phyloP scores from a whole-genome alignment of 2,888 invertebrate species.

The Cyclophora punctaria region DNA sequence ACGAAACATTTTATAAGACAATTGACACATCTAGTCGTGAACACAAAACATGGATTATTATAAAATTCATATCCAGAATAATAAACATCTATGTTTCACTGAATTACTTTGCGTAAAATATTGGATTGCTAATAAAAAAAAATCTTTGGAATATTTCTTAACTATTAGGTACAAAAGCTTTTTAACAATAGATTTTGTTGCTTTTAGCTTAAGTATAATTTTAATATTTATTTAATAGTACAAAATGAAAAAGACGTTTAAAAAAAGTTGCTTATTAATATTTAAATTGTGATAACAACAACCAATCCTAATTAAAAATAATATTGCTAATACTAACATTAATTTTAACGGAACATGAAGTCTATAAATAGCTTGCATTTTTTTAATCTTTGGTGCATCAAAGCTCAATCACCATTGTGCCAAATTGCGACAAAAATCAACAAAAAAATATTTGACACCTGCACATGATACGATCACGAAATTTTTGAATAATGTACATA shows the following conservation, averaged over 20 bases:
- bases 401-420: constrained; percentile 58
- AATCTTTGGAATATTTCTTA: no score
- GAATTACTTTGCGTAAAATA: no score
- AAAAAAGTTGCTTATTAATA: constrained; percentile 4
- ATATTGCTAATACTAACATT: constrained; percentile 8
- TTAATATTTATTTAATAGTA: not conserved
- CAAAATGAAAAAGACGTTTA: constrained; percentile 5
- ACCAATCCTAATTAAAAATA: constrained; percentile 15
- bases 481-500: constrained; percentile 69
- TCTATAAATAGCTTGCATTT: constrained; percentile 37
- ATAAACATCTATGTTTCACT: no score
- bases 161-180: no score
- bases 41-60: no score
- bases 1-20: no score
- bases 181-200: no score
- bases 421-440: constrained; percentile 36
- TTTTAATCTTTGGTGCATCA: constrained; percentile 34
- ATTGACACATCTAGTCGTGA: no score
- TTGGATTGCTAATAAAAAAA: no score
- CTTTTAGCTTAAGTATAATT: no score
- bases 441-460: constrained; percentile 25
- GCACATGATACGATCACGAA: constrained; percentile 36
- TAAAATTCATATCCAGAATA: no score
- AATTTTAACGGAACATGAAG: constrained; percentile 27
- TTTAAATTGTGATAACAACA: constrained; percentile 21